Conservation (phyloP, 2,113 vertebrate genomes). For the Struthidea cinerea region DNA sequence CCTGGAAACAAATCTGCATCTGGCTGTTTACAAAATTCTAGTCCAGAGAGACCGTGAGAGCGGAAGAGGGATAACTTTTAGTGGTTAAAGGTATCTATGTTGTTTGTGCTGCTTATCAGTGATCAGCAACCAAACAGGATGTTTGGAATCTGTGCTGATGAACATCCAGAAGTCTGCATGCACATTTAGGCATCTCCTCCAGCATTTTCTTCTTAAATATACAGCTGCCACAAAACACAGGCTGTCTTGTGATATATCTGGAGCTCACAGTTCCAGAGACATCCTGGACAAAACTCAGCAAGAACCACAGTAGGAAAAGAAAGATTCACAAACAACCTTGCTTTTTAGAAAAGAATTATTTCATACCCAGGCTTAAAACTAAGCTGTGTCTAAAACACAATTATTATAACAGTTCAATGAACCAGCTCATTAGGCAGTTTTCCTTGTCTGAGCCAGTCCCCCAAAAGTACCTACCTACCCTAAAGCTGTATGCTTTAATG, state of each 20-base stretch:
- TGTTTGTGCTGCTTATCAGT: slow-evolving; percentile 1
- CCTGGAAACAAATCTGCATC: slow-evolving; percentile 35
- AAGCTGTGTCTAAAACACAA: neutral
- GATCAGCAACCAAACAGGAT: neutral
- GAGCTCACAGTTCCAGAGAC: slow-evolving; percentile 13
- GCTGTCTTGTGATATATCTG: neutral
- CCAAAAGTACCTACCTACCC: neutral
- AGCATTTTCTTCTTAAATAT: slow-evolving; percentile 1
- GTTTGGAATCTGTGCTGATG: neutral
- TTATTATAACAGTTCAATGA: neutral
- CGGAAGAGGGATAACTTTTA: neutral
- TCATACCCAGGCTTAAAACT: neutral
- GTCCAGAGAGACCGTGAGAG: neutral
- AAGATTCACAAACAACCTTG: neutral
- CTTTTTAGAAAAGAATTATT: neutral
- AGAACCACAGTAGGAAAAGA: neutral
- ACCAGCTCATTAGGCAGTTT: neutral
- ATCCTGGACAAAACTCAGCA: neutral
- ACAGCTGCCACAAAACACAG: slow-evolving; percentile 2
- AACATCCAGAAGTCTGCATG: neutral
- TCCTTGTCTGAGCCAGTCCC: neutral
- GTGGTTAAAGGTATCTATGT: neutral
- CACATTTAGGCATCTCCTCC: neutral
- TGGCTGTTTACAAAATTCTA: slow-evolving; percentile 34
- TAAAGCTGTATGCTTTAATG: neutral